These are phyloP conservation scores for Rhopilema esculentum DNA, from an alignment of 30 jellyfish, hydroid and myxozoan genomes.

Conservation along the genomic window DNA sequence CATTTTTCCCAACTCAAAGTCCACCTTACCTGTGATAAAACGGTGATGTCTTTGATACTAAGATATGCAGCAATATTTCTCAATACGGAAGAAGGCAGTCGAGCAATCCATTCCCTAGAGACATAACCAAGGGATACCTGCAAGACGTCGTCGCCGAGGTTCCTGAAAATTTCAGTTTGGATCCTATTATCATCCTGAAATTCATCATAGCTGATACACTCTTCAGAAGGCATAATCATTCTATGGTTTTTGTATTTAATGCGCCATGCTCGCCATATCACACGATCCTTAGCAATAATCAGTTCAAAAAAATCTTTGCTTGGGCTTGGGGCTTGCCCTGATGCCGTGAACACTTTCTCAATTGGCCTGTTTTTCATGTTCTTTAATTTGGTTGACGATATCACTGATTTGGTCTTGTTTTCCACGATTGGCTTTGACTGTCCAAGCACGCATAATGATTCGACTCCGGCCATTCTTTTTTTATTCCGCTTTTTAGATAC, in stretches of 20 bases:
- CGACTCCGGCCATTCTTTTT: slow-evolving; percentile 23
- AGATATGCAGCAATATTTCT: slow-evolving; percentile 33
- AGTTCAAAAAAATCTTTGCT: slow-evolving; percentile 85
- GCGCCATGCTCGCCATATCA: slow-evolving; percentile 85
- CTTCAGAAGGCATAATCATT: slow-evolving; percentile 76
- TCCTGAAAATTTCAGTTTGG: slow-evolving; percentile 51
- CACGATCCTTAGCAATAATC: slow-evolving; percentile 59
- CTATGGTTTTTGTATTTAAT: slow-evolving; percentile 65
- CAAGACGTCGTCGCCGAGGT: slow-evolving; percentile 81
- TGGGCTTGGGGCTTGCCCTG: slow-evolving; percentile 94
- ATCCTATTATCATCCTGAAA: slow-evolving; percentile 65
- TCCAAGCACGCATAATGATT: slow-evolving; percentile 31
- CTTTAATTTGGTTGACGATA: slow-evolving; percentile 10
- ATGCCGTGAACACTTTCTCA: slow-evolving; percentile 67
- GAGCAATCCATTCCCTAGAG: slow-evolving; percentile 76
- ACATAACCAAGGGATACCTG: slow-evolving; percentile 75
- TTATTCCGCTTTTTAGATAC: not conserved
- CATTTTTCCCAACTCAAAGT: no score
- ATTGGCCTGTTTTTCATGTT: slow-evolving; percentile 25
- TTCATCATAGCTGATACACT: slow-evolving; percentile 51
- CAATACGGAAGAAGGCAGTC: slow-evolving; percentile 67
- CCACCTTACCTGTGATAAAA: slow-evolving; percentile 69
- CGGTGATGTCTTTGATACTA: slow-evolving; percentile 47
- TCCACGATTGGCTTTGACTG: slow-evolving; percentile 18
- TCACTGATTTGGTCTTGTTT: not conserved